These are phyloP conservation scores for Pycnonotus jocosus DNA, from an alignment of 2,113 vertebrate species.

Conservation along the genomic window DNA sequence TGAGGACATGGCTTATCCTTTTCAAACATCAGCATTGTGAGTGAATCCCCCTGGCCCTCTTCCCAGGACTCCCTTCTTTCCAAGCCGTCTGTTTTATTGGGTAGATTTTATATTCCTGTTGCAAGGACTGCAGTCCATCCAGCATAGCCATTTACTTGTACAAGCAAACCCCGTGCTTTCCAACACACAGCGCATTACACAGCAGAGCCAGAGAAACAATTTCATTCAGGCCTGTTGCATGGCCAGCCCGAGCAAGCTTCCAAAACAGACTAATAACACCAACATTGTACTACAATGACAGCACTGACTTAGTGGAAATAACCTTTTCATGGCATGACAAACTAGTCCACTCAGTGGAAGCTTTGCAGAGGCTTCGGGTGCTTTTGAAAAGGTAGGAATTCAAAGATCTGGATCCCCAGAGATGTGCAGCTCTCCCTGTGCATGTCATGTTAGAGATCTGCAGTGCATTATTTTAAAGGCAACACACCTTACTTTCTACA, in stretches of 20 bases:
- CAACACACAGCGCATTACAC: accelerated
- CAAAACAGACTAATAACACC: not conserved
- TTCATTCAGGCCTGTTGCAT: not conserved
- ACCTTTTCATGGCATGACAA: not conserved
- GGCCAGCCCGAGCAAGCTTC: not conserved
- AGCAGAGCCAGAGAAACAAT: not conserved
- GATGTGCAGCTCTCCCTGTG: not conserved
- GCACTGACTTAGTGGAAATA: not conserved
- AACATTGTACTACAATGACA: not conserved
- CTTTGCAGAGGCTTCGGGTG: not conserved
- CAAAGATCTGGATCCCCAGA: not conserved
- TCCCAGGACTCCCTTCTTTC: not conserved
- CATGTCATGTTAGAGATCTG: not conserved
- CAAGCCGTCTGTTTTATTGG: not conserved
- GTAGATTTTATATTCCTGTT: not conserved
- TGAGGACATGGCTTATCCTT: not conserved
- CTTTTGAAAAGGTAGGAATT: not conserved
- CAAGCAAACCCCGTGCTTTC: not conserved
- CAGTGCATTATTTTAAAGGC: not conserved
- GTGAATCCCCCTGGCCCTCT: not conserved
- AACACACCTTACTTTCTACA: not conserved
- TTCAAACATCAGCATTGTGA: not conserved
- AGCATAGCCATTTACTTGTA: not conserved
- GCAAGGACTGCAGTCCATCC: not conserved
- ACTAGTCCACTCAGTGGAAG: not conserved